These are phyloP conservation scores for Micromys minutus DNA, from an alignment of 2,113 vertebrate genomes.

Conservation along the genomic window DNA sequence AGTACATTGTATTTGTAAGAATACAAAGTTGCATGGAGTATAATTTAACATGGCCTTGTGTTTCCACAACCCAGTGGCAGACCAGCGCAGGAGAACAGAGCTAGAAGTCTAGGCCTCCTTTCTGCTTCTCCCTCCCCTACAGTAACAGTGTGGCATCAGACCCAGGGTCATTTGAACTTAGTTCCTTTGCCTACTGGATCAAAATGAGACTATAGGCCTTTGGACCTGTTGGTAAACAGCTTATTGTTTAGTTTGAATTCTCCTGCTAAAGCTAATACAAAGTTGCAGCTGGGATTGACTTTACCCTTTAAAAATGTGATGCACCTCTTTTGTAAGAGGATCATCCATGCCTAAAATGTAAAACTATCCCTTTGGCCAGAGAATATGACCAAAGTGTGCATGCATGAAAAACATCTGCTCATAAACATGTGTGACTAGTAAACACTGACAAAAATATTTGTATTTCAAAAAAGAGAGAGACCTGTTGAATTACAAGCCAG, in stretches of 20 bases:
- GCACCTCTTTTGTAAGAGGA: slow-evolving; percentile 3
- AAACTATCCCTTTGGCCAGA: background rate
- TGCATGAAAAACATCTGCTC: background rate
- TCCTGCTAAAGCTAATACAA: slow-evolving; percentile 38
- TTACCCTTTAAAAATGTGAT: slow-evolving; percentile 2
- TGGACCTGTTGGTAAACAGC: background rate
- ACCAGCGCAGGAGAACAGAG: background rate
- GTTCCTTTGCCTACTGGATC: background rate
- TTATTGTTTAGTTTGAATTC: slow-evolving; percentile 18
- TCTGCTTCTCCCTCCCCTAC: background rate
- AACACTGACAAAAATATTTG: background rate
- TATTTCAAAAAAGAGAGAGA: background rate
- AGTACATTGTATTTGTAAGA: background rate
- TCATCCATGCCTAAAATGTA: slow-evolving; percentile 21
- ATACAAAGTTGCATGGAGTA: background rate
- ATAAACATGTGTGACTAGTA: background rate
- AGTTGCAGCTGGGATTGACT: slow-evolving; percentile 30
- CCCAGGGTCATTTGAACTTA: background rate
- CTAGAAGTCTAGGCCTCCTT: background rate
- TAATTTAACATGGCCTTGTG: background rate
- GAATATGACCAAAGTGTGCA: background rate
- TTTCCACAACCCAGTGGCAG: background rate
- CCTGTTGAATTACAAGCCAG: background rate
- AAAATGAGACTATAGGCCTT: background rate
- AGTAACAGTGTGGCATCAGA: background rate